phyloP scores from a whole-genome alignment of 2,113 vertebrate genomes.

The Sebastes schlegelii region DNA sequence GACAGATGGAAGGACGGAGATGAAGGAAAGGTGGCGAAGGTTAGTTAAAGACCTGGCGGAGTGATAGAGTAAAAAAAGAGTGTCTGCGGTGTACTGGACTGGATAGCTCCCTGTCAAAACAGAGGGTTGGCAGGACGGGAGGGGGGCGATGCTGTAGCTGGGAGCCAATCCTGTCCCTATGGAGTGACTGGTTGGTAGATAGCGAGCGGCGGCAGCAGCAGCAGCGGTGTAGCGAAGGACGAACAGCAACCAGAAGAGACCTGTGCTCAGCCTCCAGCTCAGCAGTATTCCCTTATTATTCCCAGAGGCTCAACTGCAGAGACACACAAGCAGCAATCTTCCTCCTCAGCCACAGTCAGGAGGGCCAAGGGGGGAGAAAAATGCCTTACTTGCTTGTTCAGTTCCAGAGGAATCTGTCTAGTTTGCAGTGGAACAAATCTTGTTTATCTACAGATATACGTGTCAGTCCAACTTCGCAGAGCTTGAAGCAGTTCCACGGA shows the following conservation, averaged over 20 bases:
- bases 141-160: slow-evolving; percentile 36
- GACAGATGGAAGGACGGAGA: slow-evolving; percentile 57
- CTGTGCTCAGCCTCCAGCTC: slow-evolving; percentile 76
- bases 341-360: slow-evolving; percentile 57
- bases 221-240: slow-evolving; percentile 40
- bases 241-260: slow-evolving; percentile 62
- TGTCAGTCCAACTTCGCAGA: slow-evolving; percentile 56
- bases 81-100: slow-evolving; percentile 50
- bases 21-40: slow-evolving; percentile 60
- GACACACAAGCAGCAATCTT: slow-evolving; percentile 68
- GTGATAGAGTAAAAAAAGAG: slow-evolving; percentile 37
- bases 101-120: slow-evolving; percentile 65
- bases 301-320: slow-evolving; percentile 73
- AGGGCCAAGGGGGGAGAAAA: slow-evolving; percentile 8
- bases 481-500: slow-evolving; percentile 23
- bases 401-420: slow-evolving; percentile 54
- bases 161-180: slow-evolving; percentile 61
- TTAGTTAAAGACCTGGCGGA: slow-evolving; percentile 76
- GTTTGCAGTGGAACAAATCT: slow-evolving; percentile 52
- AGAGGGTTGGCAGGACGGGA: slow-evolving; percentile 54
- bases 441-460: slow-evolving; percentile 47
- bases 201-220: slow-evolving; percentile 26
- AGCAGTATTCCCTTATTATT: slow-evolving; percentile 78
- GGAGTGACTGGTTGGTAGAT: slow-evolving; percentile 34
- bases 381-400: slow-evolving; percentile 48